Evolutionary conservation across 1,140 invertebrate genomes (phyloP), one percentile per base, ranked within the genome.

Genomic region (Papilio dardanus): DNA sequence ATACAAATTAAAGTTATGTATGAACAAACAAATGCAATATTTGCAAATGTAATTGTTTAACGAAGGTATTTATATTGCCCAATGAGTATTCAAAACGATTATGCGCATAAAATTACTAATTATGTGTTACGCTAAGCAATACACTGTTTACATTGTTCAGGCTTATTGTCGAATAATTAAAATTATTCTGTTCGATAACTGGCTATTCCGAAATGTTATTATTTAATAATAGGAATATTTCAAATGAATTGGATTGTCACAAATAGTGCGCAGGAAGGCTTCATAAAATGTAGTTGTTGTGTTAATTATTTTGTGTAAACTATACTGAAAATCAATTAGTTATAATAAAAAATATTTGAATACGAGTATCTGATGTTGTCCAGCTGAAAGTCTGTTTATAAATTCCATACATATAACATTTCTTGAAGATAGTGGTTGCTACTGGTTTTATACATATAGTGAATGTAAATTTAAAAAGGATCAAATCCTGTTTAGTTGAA

Each of bases 401-500:
- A 16, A 19, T 46, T 46, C 42, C 19, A 24, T 19, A 21, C 7
- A 50, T 8, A 2, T 50, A 7, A n/a, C n/a, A n/a, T n/a, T n/a
- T n/a, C n/a, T n/a, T n/a, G n/a, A 19, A 50, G n/a, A 19, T n/a
- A 50, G n/a, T n/a, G n/a, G n/a, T n/a, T n/a, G n/a, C n/a, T n/a
- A n/a, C 21, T 62, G 30, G 24, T 62, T 62, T 14, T 12, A 28
- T n/a, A n/a, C n/a, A n/a, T 3, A 4, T 62, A 12, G 19, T 58
- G 50, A 58, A 24, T 24, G 46, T 24, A 1, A 71, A 30, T 54
- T 14, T 21, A 30, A 73, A 30, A 71, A 71, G n/a, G 33, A 10
- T 73, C 71, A 73, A 73, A 73, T 73, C 28, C 30, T 71, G 46
- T 73, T 73, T 73, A 31, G 71, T 30, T 50, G 8, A 62, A 62